These are phyloP conservation scores for Coregonus ussuriensis DNA, from an alignment of 2,797 vertebrate species.

Conservation along the genomic window DNA sequence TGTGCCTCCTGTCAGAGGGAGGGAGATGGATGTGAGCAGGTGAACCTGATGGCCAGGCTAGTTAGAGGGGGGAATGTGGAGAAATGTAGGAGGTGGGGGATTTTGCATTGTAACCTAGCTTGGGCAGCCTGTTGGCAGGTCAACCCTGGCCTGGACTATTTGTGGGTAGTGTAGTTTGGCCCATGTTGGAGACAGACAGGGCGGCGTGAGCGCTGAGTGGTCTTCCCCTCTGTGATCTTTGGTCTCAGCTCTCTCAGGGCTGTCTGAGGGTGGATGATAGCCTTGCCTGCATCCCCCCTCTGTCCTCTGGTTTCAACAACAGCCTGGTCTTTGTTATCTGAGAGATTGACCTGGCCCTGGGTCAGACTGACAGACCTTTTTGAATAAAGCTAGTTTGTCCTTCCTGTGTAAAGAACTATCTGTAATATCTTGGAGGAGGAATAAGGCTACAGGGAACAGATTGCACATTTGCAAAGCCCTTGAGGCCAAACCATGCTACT, in stretches of 20 bases:
- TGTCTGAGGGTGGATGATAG: neutral
- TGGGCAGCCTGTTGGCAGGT: conserved; percentile 23
- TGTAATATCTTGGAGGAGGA: conserved; percentile 17
- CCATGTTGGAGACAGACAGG: neutral
- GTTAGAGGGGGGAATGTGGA: conserved; percentile 43
- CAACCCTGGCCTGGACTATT: conserved; percentile 35
- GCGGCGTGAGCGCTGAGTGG: neutral
- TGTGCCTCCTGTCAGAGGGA: neutral
- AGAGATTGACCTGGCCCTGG: neutral
- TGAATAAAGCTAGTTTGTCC: neutral
- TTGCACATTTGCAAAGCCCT: conserved; percentile 29
- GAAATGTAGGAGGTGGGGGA: conserved; percentile 29
- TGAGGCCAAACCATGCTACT: conserved; percentile 18
- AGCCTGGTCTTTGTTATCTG: neutral
- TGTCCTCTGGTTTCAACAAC: too few species aligned
- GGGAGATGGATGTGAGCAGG: conserved; percentile 65
- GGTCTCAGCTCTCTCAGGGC: too few species aligned
- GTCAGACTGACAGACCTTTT: neutral
- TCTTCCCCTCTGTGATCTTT: neutral
- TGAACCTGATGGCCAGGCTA: conserved; percentile 48
- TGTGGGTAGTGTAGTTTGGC: conserved; percentile 20
- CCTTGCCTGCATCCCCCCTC: too few species aligned
- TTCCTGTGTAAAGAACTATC: neutral
- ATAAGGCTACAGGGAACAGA: conserved; percentile 17
- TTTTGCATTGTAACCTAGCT: conserved; percentile 55